Evolutionary conservation across 2,797 vertebrate species (phyloP), one percentile per base, ranked within the genome.

Genomic region (Poecilia gillii): DNA sequence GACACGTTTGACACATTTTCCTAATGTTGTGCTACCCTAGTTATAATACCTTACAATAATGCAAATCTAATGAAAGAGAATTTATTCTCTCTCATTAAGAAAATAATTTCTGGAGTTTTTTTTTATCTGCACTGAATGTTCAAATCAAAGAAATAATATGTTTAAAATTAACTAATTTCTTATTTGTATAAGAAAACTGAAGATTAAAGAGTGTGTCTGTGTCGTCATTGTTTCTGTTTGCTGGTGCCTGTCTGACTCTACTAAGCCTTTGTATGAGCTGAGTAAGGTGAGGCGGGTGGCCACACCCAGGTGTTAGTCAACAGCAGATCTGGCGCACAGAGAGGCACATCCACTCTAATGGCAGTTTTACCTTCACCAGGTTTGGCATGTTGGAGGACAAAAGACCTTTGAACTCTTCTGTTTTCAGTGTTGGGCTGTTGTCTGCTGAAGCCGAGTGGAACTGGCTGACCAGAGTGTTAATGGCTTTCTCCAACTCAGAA

Each of bases 401-500:
- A 12, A 96, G 94, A 14, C 51, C 78, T 87, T 96, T 96, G 84
- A 96, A 96, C 78, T 96, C 95, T 5, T 96, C 95, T 0, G 74
- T 77, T 81, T 95, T 96, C 84, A 96, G 93, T 0, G 88, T 90
- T 16, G 90, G 9, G 45, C 81, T 51, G 1, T 95, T 95, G 87
- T 93, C 91, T 9, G 80, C 81, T 16, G 94, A 94, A n/a, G 95
- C 95, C 1, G 81, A 55, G 62, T 96, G 95, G 89, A 96, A 96
- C 90, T 96, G 91, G 81, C 85, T 90, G 83, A 96, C 96, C 94
- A 96, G 83, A 0, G 94, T 95, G 75, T 87, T 77, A 75, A 96
- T 94, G 92, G 96, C 95, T 0, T 90, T 94, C 92, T 96, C 96
- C 74, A 96, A 90, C 74, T 95, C 95, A 72, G 96, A 96, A 79